Percentiles rank a stretch among this genome's conserved stretches.
These are phyloP conservation scores for Notiomystis cincta DNA, from an alignment of 2,113 vertebrate genomes.

Conservation along the genomic window DNA sequence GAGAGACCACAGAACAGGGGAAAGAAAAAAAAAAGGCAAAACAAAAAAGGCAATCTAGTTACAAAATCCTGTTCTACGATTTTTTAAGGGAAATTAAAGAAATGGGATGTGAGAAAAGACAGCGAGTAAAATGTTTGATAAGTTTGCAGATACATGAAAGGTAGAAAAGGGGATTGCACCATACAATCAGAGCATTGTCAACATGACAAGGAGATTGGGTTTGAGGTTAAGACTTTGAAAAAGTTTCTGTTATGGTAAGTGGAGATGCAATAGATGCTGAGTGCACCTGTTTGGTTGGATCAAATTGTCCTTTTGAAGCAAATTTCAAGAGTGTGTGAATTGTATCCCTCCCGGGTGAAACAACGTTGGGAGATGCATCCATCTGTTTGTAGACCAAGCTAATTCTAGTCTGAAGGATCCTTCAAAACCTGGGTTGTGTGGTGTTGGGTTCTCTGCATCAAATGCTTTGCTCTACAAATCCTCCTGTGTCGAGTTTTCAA, in stretches of 20 bases:
- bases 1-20: neutral
- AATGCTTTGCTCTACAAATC: neutral
- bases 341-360: neutral
- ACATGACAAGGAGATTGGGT: neutral
- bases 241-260: neutral
- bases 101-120: neutral
- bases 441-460: neutral
- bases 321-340: neutral
- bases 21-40: neutral
- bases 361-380: neutral
- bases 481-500: accelerated
- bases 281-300: neutral
- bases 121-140: neutral
- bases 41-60: neutral
- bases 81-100: neutral
- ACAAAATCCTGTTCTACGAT: neutral
- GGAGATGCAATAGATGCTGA: neutral
- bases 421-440: neutral
- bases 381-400: neutral
- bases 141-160: neutral
- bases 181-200: neutral
- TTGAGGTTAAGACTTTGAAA: neutral
- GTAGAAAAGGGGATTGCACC: neutral
- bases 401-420: neutral
- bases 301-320: neutral